Evolutionary conservation across 2,888 invertebrate species (phyloP), one percentile per base, ranked within the genome.

Genomic region (Spisula subtruncata): DNA sequence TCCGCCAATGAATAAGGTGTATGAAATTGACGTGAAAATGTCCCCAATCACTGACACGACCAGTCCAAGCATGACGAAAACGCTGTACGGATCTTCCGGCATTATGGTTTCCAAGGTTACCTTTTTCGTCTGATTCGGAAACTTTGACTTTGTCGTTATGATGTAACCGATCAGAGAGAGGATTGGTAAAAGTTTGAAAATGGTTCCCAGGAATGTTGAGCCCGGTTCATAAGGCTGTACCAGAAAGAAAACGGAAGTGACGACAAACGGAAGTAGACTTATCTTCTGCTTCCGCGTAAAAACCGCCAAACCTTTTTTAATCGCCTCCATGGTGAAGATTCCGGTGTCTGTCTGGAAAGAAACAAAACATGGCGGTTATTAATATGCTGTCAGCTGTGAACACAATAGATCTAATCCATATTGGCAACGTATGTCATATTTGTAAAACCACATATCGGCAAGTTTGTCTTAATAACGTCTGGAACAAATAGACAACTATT

Each of bases 111-210:
- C 85, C 66, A 89, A 46, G 83, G 89, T 90, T 5, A 91, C 60
- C 18, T 60, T 80, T 82, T 89, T 90, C 2, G 91, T 92, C 75
- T 89, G 90, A 29, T 51, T 80, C 1, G 92, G 92, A 71, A 91
- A 92, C 79, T 89, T 81, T 12, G 92, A 89, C 14, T 88, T 85
- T 14, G 90, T 89, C 16, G 85, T 66, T n/a, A 89, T 85, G n/a
- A 94, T 91, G 85, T 93, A 95, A 8, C 90, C 91, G 41, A 93
- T 93, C 75, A 95, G 86, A 12, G 93, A 94, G 89, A 93, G 86
- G 54, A 95, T 92, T 10, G 95, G 95, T 6, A 95, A 84, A n/a
- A 93, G 91, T 89, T 95, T 95, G 81, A 94, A 93, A 29, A 95
- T 85, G 14, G 93, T 94, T 8, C 95, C 93, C 0, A 89, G 84